A percentile compares a stretch with the other conserved stretches of the same genome.
Evolutionary conservation across 1,140 invertebrate genomes (phyloP).

Genomic region (Vollenhovia emeryi): DNA sequence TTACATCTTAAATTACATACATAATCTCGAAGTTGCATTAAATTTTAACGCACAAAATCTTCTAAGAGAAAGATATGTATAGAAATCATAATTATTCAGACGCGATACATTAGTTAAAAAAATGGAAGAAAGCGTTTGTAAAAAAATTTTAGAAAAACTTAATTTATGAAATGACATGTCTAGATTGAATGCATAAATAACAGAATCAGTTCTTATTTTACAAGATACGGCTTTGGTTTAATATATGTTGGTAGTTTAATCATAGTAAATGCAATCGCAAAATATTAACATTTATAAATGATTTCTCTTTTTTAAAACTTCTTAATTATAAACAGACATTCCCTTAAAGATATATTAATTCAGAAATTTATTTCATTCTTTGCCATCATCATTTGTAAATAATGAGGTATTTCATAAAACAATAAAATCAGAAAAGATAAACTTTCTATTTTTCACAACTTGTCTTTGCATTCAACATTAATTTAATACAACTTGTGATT

Average conservation of each 20-base stretch:
- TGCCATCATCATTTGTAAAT: not conserved
- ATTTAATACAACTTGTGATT: too few relatives aligned
- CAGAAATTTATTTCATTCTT: not conserved
- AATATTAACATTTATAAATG: not conserved
- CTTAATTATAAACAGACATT: not conserved
- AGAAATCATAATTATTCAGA: too few relatives aligned
- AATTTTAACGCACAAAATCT: not conserved
- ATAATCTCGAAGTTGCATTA: not conserved
- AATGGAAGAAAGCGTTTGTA: not conserved
- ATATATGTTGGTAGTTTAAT: not conserved
- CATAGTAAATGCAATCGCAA: not conserved
- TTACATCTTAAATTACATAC: not conserved
- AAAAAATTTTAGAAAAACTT: not conserved
- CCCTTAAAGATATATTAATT: constrained; percentile 12
- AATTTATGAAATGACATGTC: not conserved
- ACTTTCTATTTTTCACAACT: not conserved
- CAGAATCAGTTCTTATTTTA: too few relatives aligned
- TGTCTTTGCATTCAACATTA: not conserved
- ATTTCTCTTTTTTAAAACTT: not conserved
- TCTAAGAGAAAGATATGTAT: not conserved
- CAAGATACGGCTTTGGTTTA: not conserved
- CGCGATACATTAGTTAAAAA: too few relatives aligned
- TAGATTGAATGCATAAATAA: not conserved
- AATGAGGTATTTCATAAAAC: not conserved
- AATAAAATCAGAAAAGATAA: not conserved